Conservation (phyloP, 2,797 vertebrate genomes). For the Picus viridis region DNA sequence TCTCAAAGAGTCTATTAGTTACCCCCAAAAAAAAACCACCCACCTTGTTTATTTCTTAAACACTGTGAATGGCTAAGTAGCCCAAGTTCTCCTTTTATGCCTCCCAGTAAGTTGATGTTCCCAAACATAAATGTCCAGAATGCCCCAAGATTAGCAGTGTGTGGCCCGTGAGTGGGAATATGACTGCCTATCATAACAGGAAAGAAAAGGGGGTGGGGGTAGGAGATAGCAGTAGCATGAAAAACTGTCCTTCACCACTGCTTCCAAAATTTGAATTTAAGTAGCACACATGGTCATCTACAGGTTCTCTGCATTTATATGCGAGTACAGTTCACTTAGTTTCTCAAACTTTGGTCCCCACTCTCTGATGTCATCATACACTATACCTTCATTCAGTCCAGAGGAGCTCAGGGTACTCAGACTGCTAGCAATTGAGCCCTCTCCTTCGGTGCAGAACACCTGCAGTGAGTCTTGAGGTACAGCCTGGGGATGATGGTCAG, state of each 20-base stretch:
- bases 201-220: accelerated
- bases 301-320: conserved; percentile 78
- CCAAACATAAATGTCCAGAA: not conserved
- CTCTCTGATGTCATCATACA: conserved; percentile 78
- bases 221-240: not conserved
- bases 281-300: not conserved
- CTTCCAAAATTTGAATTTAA: not conserved
- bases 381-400: conserved; percentile 74
- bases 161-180: not conserved
- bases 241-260: not conserved
- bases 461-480: conserved; percentile 83
- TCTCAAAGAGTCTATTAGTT: not conserved
- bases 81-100: not conserved
- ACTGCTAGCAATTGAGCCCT: conserved; percentile 81
- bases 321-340: conserved; percentile 86
- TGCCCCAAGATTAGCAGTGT: not conserved
- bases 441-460: conserved; percentile 88
- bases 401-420: conserved; percentile 87
- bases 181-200: not conserved
- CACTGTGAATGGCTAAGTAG: not conserved
- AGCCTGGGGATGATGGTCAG: conserved; percentile 78
- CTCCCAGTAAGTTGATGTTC: not conserved
- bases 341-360: conserved; percentile 90
- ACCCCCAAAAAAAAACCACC: not conserved
- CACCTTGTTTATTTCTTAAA: not conserved